A percentile compares a stretch with the other conserved stretches of the same genome.
Evolutionary conservation across 2,888 invertebrate species (phyloP).

Genomic region (Teleogryllus oceanicus): DNA sequence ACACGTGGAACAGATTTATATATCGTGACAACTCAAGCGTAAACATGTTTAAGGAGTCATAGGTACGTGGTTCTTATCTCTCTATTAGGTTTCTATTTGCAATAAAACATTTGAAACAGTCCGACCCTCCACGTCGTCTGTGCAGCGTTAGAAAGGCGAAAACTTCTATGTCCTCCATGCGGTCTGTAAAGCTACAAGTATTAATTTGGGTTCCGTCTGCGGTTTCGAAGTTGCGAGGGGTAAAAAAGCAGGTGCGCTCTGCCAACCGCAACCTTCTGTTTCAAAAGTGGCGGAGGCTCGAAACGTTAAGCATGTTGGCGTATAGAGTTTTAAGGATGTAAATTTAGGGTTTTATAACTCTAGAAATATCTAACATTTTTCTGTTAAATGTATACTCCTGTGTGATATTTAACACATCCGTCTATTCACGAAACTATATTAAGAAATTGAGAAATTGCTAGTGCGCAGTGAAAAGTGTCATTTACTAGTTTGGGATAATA

Average conservation of each 20-base stretch:
- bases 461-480: neutral
- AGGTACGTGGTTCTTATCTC: no score
- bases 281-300: slow-evolving; percentile 1
- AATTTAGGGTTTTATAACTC: slow-evolving; percentile 1
- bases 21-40: no score
- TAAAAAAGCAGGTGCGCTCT: neutral
- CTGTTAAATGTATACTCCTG: slow-evolving; percentile 5
- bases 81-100: no score
- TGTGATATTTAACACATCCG: slow-evolving; percentile 10
- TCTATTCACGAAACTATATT: neutral
- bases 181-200: neutral
- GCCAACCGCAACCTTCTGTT: neutral
- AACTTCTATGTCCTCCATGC: neutral
- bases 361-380: neutral
- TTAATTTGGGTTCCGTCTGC: neutral
- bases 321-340: neutral
- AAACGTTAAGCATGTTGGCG: neutral
- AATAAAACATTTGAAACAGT: no score
- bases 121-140: no score
- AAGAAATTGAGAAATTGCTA: slow-evolving; percentile 10
- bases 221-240: neutral
- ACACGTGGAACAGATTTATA: no score
- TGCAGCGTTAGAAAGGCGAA: neutral
- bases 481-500: slow-evolving; percentile 10
- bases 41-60: no score